Evolutionary conservation across 2,113 vertebrate genomes (phyloP).

Genomic region (Okapia johnstoni): DNA sequence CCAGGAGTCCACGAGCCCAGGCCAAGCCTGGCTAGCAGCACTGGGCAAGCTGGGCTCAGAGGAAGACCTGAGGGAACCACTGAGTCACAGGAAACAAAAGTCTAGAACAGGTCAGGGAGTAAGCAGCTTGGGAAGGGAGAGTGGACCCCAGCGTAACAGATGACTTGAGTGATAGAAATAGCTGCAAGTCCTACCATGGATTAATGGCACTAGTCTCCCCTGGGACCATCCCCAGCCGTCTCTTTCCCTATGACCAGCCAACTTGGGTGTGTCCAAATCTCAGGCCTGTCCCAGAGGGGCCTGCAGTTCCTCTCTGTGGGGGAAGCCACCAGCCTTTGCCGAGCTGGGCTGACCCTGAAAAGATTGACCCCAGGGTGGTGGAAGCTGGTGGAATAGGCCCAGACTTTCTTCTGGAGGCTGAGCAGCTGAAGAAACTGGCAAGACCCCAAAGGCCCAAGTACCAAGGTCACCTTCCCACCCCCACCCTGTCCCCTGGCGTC

Average conservation of each 20-base stretch:
- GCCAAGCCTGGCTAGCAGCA: background rate
- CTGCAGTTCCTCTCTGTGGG: background rate
- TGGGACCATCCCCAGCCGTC: background rate
- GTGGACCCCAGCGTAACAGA: background rate
- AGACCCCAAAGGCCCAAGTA: slow-evolving; percentile 7
- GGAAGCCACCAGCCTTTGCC: background rate
- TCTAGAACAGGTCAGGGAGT: background rate
- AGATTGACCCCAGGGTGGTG: background rate
- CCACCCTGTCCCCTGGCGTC: background rate
- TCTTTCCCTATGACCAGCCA: background rate
- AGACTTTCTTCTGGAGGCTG: background rate
- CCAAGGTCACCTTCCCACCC: slow-evolving; percentile 38
- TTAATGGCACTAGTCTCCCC: background rate
- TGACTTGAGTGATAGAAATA: background rate
- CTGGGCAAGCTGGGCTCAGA: background rate
- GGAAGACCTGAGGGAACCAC: background rate
- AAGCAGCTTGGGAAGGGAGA: background rate
- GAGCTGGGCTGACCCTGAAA: background rate
- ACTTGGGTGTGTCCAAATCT: background rate
- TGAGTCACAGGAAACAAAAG: background rate
- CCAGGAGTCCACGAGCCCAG: background rate
- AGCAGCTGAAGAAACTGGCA: slow-evolving; percentile 34
- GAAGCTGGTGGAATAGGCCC: background rate
- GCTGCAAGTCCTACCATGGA: background rate
- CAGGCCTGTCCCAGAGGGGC: background rate